Conservation (phyloP, 2,888 invertebrate genomes). For the Oconnorella tubifera region DNA sequence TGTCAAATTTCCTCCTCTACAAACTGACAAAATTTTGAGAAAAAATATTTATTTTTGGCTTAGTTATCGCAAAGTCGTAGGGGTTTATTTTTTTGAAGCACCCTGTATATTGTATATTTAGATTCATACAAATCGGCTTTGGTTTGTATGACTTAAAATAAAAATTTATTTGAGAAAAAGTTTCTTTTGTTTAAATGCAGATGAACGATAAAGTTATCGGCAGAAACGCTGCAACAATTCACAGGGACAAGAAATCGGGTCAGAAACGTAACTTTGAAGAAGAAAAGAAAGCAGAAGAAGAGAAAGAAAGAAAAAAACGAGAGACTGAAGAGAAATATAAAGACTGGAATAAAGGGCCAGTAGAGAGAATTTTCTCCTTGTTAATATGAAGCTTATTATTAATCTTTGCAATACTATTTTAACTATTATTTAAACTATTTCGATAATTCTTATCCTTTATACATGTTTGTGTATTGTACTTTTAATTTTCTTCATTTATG, state of each 20-base stretch:
- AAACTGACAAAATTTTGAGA: no score
- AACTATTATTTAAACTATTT: background rate
- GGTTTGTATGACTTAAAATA: no score
- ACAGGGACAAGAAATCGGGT: slow-evolving; percentile 9
- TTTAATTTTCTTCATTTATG: background rate
- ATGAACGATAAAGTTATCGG: background rate
- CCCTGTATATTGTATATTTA: background rate
- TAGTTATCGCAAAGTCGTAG: no score
- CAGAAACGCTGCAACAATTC: background rate
- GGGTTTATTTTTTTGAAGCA: no score
- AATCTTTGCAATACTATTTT: background rate
- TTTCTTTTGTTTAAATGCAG: background rate
- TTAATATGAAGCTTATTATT: background rate
- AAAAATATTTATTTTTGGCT: no score
- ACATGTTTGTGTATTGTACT: background rate
- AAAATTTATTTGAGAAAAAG: no score
- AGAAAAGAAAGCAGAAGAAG: slow-evolving; percentile 58
- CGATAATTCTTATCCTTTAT: background rate
- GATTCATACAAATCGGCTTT: no score
- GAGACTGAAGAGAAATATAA: slow-evolving; percentile 29
- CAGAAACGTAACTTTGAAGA: slow-evolving; percentile 9
- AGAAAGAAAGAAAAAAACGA: slow-evolving; percentile 36
- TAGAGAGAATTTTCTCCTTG: background rate
- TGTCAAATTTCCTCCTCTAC: no score
- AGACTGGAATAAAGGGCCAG: slow-evolving; percentile 18